Conservation (phyloP, 2,797 vertebrate species). For the Myripristis jacobus region DNA sequence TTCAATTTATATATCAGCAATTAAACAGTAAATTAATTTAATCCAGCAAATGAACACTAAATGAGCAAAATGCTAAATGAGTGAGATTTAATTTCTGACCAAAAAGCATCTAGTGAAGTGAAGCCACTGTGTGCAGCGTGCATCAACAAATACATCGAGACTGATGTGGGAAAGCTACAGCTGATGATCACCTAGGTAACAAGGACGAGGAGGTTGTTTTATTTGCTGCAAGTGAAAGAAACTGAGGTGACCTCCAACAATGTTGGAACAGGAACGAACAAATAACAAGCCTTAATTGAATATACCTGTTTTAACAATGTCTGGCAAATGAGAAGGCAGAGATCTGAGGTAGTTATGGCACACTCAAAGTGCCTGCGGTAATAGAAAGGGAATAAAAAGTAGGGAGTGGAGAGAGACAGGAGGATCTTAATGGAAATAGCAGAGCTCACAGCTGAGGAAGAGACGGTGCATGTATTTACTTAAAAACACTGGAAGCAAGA, state of each 20-base stretch:
- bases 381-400: slow-evolving; percentile 35
- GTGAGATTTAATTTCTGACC: slow-evolving; percentile 46
- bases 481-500: slow-evolving; percentile 14
- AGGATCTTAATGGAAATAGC: slow-evolving; percentile 21
- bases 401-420: slow-evolving; percentile 16
- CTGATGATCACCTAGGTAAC: slow-evolving; percentile 74
- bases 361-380: slow-evolving; percentile 44
- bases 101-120: slow-evolving; percentile 38
- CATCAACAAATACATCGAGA: slow-evolving; percentile 51
- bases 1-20: slow-evolving; percentile 13
- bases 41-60: slow-evolving; percentile 40
- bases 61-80: slow-evolving; percentile 36
- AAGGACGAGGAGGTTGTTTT: slow-evolving; percentile 62
- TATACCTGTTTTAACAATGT: slow-evolving; percentile 43
- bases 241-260: slow-evolving; percentile 65
- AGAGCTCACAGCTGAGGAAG: slow-evolving; percentile 6
- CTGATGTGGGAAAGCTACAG: slow-evolving; percentile 46
- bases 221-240: slow-evolving; percentile 60
- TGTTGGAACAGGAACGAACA: slow-evolving; percentile 21
- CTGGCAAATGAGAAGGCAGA: slow-evolving; percentile 42
- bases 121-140: slow-evolving; percentile 30
- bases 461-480: slow-evolving; percentile 5
- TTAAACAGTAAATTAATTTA: slow-evolving; percentile 4
- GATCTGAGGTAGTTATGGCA: slow-evolving; percentile 47
- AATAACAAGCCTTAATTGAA: slow-evolving; percentile 56